A percentile compares a stretch with the other conserved stretches of the same genome.
These are phyloP conservation scores for Halichoerus grypus DNA, from an alignment of 2,113 vertebrate species.

Conservation along the genomic window DNA sequence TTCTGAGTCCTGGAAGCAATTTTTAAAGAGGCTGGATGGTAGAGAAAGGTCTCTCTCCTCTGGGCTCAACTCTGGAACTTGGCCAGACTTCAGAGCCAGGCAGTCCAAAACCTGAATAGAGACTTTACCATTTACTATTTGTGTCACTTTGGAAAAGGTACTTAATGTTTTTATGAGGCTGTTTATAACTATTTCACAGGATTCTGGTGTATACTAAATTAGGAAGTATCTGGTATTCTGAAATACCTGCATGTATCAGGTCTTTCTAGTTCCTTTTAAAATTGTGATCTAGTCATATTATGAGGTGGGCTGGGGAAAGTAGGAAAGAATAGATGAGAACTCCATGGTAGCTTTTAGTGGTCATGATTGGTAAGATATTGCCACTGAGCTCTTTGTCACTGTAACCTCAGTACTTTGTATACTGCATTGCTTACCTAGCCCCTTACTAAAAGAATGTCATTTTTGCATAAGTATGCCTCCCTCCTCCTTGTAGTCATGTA, in stretches of 20 bases:
- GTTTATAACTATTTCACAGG: background rate
- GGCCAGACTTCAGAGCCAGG: background rate
- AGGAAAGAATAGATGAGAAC: conserved; percentile 18
- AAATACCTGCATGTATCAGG: background rate
- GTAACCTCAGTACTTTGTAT: background rate
- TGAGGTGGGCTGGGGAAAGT: background rate
- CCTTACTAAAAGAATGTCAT: conserved; percentile 32
- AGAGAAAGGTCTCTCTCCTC: background rate
- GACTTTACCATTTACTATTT: background rate
- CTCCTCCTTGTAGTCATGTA: background rate
- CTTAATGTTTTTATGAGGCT: background rate
- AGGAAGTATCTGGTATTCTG: conserved; percentile 29
- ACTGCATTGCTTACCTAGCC: background rate
- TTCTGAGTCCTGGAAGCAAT: background rate
- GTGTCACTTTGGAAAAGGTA: conserved; percentile 14
- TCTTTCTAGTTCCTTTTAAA: conserved; percentile 35
- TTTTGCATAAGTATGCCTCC: background rate
- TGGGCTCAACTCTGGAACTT: background rate
- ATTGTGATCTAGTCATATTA: conserved; percentile 5
- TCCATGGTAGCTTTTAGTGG: background rate
- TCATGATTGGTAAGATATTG: background rate
- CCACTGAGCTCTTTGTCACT: conserved; percentile 10
- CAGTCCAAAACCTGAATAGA: background rate
- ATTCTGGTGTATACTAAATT: background rate
- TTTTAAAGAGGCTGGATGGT: background rate